Conservation (phyloP, 2,888 invertebrate genomes). For the Calameuta pallipes region DNA sequence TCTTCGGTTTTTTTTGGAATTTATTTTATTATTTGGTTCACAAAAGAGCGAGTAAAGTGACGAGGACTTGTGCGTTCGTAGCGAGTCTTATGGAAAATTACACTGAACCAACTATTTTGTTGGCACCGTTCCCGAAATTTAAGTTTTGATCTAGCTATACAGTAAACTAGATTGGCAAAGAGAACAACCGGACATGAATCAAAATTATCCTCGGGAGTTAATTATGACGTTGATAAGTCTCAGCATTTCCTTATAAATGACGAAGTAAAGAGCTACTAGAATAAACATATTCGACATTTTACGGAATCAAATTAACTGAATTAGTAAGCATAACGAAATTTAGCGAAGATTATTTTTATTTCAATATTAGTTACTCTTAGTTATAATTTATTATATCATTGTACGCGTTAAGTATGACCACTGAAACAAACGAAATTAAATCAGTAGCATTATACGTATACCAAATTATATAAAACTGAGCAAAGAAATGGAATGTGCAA, state of each 20-base stretch:
- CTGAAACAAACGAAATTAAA: not conserved
- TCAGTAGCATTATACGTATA: not conserved
- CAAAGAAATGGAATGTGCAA: not conserved
- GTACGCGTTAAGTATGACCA: not conserved
- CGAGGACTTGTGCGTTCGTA: not conserved
- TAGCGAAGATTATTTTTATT: not conserved
- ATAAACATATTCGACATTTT: not conserved
- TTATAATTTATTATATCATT: not conserved
- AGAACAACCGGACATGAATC: not conserved
- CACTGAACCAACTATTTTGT: not conserved
- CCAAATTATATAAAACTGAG: not conserved
- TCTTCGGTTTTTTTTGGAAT: not conserved
- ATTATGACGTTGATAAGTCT: not conserved
- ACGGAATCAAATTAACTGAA: too few species aligned
- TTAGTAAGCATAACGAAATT: not conserved
- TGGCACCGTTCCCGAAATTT: not conserved
- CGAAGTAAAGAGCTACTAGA: not conserved
- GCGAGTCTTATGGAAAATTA: not conserved
- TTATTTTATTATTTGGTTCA: not conserved
- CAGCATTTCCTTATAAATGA: not conserved
- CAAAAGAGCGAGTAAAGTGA: too few species aligned
- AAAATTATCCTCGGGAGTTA: not conserved
- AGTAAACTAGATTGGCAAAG: not conserved
- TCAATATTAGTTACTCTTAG: not conserved
- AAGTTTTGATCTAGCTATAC: not conserved